Evolutionary conservation across 2,113 vertebrate genomes (phyloP).

Genomic region (Haemorhous mexicanus): DNA sequence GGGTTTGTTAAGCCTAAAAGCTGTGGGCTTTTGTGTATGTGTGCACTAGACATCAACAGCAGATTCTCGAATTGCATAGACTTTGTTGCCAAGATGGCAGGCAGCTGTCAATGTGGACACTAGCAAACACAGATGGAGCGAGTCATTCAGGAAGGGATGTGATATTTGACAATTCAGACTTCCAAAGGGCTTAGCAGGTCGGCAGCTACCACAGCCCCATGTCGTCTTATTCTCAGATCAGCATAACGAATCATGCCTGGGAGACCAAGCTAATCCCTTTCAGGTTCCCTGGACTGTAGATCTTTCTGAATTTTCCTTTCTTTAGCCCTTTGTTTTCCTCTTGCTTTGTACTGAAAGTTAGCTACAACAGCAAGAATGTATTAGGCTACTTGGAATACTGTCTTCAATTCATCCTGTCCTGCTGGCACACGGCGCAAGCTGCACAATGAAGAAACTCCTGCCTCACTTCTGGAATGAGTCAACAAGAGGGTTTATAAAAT

Average conservation of each 20-base stretch:
- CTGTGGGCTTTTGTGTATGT: background rate
- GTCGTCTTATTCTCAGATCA: slow-evolving; percentile 41
- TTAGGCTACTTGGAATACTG: slow-evolving; percentile 43
- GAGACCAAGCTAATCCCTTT: slow-evolving; percentile 68
- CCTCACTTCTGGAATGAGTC: slow-evolving; percentile 10
- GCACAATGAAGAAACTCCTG: background rate
- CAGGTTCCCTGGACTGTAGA: slow-evolving; percentile 56
- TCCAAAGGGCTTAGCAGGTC: slow-evolving; percentile 47
- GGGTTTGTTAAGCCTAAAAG: slow-evolving; percentile 3
- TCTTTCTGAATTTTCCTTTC: slow-evolving; percentile 59
- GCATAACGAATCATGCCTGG: slow-evolving; percentile 59
- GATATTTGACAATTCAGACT: slow-evolving; percentile 56
- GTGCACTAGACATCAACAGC: background rate
- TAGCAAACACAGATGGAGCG: slow-evolving; percentile 66
- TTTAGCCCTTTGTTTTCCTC: slow-evolving; percentile 55
- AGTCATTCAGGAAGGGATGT: slow-evolving; percentile 41
- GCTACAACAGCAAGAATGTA: slow-evolving; percentile 39
- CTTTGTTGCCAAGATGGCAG: slow-evolving; percentile 59
- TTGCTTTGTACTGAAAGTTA: slow-evolving; percentile 55
- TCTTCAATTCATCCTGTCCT: slow-evolving; percentile 45
- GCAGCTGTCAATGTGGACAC: slow-evolving; percentile 61
- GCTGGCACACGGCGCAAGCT: slow-evolving; percentile 2
- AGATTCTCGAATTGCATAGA: slow-evolving; percentile 45
- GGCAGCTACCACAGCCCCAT: slow-evolving; percentile 10
- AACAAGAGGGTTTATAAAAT: background rate